Base-by-base conservation (phyloP, 30 jellyfish, hydroid and myxozoan species). In the Nemopilema nomurai region DNA sequence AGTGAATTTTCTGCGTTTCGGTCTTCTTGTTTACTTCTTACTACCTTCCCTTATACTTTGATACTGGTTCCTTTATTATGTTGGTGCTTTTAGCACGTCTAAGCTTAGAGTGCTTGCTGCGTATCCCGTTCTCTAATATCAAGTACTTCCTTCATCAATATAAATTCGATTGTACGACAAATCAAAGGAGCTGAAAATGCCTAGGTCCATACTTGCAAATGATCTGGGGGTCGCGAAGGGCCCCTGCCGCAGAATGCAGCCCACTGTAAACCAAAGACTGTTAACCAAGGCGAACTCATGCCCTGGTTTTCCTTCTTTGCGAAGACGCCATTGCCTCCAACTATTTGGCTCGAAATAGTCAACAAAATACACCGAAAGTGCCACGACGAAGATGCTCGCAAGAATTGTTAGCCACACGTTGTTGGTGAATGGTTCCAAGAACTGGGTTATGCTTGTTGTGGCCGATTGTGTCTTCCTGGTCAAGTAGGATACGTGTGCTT, bases 191-290 rank as follows among this genome's bases (percentile, higher is more conserved):
- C 6, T 63, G 27, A n/a, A 18, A n/a, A 68, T 23, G 1, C 9
- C 23, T 7, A 18, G 70, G 18, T 23, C 17, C 87, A 53, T 62
- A 78, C 87, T 78, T 50, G 87, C 68, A 18, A 28, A 25, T 3
- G 87, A 78, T 28, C 65, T 78, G 32, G 87, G 87, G 13, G 77
- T 78, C 3, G 66, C 78, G 62, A 19, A 62, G 0, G 87, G 33
- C 23, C 87, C 87, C 29, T 78, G 87, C 20, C 87, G 49, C 75
- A 78, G 62, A 1, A 78, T 78, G 24, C 87, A 78, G 16, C 87
- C 87, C 27, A 78, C 32, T 19, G 87, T 78, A 31, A 78, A 78
- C 87, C 87, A 78, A 8, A 78, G 33, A 28, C 87, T 78, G 64
- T 78, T 78, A 20, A 78, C 29, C 51, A 78, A 62, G 62, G 28